Evolutionary conservation across 2,113 vertebrate species (phyloP).

Genomic region (Gobio gobio): DNA sequence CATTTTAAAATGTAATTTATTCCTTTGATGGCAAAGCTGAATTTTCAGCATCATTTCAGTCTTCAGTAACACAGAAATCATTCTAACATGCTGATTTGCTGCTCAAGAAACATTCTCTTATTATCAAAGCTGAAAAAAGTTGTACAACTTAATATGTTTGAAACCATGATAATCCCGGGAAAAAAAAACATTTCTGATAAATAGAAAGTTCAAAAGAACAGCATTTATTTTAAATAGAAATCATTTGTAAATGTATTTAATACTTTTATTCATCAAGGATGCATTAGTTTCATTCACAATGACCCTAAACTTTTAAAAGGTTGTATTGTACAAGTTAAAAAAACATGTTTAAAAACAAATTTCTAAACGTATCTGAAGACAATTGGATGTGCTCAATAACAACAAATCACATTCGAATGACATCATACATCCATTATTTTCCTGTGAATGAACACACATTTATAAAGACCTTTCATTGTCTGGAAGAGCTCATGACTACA

Average conservation of each 20-base stretch:
- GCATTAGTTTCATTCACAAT: background rate
- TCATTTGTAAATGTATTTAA: background rate
- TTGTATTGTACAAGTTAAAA: background rate
- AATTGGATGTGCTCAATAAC: background rate
- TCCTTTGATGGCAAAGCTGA: background rate
- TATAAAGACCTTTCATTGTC: background rate
- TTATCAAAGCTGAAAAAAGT: background rate
- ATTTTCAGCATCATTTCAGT: background rate
- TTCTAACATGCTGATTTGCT: background rate
- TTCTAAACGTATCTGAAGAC: background rate
- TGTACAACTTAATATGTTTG: background rate
- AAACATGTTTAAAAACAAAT: background rate
- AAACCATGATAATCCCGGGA: too few relatives aligned
- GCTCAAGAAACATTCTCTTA: background rate
- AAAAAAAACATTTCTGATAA: too few relatives aligned
- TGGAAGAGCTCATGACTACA: background rate
- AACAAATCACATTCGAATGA: background rate
- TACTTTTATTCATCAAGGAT: background rate
- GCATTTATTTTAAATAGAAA: background rate
- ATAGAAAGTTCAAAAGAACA: background rate
- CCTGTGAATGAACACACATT: background rate
- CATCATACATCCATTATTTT: background rate
- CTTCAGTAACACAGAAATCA: background rate
- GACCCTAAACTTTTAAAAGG: background rate
- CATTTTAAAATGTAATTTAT: background rate